Evolutionary conservation across 2,113 vertebrate species (phyloP).

Genomic region (Nannobrachium achirus): DNA sequence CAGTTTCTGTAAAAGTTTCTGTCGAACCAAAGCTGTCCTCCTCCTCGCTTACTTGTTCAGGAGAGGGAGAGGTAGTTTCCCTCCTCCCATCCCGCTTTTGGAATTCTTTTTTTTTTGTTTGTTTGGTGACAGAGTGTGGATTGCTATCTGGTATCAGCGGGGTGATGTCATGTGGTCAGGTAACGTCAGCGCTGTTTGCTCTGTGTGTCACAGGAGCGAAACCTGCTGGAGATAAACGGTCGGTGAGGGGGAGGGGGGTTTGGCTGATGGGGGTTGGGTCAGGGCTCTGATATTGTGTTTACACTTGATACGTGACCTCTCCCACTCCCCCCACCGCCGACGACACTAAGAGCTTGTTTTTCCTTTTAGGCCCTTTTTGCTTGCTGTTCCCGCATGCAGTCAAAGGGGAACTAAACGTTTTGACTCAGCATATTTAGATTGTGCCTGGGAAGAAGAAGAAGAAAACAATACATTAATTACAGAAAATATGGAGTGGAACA

Average conservation of each 20-base stretch:
- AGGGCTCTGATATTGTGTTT: slow-evolving; percentile 63
- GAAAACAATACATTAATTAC: slow-evolving; percentile 51
- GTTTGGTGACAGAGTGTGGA: slow-evolving; percentile 57
- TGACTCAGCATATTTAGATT: slow-evolving; percentile 30
- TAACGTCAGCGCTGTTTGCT: slow-evolving; percentile 75
- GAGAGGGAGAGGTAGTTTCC: not conserved
- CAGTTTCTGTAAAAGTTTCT: slow-evolving; percentile 28
- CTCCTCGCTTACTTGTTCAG: not conserved
- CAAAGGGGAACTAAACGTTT: slow-evolving; percentile 56
- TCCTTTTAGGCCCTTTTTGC: slow-evolving; percentile 36
- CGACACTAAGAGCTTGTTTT: slow-evolving; percentile 56
- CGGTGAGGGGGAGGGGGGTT: slow-evolving; percentile 45
- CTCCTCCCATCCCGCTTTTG: not conserved
- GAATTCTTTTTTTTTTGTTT: slow-evolving; percentile 37
- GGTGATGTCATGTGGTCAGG: slow-evolving; percentile 77
- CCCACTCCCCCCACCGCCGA: slow-evolving; percentile 34
- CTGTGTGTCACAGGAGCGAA: slow-evolving; percentile 69
- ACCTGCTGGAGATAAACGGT: slow-evolving; percentile 73
- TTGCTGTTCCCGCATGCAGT: slow-evolving; percentile 50
- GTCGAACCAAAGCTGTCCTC: slow-evolving; percentile 20
- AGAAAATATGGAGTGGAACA: slow-evolving; percentile 17
- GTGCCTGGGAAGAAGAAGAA: slow-evolving; percentile 26
- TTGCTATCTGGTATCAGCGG: slow-evolving; percentile 65
- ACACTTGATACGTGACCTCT: slow-evolving; percentile 36
- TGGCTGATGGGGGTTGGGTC: slow-evolving; percentile 12